A percentile compares a stretch with the other conserved stretches of the same genome.
These are phyloP conservation scores for Eurytoma californica DNA, from an alignment of 2,888 invertebrate species.

Conservation along the genomic window DNA sequence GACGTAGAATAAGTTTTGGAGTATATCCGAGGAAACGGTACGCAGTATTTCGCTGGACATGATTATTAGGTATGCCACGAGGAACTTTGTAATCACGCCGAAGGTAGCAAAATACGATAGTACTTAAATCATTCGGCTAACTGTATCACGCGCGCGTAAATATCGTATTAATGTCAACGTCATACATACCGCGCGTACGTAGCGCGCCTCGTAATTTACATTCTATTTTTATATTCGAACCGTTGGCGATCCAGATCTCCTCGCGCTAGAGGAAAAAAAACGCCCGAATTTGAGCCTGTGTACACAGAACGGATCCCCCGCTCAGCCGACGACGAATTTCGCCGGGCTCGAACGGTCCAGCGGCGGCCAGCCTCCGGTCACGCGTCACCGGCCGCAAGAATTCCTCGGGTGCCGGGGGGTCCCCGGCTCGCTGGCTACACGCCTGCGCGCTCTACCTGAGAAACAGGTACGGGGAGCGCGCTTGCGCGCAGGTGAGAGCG, in stretches of 20 bases:
- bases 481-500: slow-evolving; percentile 31
- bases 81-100: background rate
- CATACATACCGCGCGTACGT: too few relatives aligned
- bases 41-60: background rate
- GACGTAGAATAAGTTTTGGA: background rate
- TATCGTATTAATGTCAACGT: slow-evolving; percentile 7
- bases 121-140: slow-evolving; percentile 22
- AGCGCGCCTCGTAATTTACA: too few relatives aligned
- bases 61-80: background rate
- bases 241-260: too few relatives aligned
- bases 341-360: background rate
- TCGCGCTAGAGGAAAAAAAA: background rate
- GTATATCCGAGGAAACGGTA: background rate
- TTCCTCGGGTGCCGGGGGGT: slow-evolving; percentile 20
- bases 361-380: slow-evolving; percentile 14
- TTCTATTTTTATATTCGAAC: too few relatives aligned
- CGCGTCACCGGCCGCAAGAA: slow-evolving; percentile 41
- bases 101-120: slow-evolving; percentile 22
- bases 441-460: slow-evolving; percentile 40
- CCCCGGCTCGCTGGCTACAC: slow-evolving; percentile 37
- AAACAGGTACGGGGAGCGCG: slow-evolving; percentile 29
- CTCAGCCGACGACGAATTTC: too few relatives aligned
- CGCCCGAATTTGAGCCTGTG: background rate
- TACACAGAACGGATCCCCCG: too few relatives aligned
- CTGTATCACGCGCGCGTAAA: slow-evolving; percentile 11